phyloP scores from a whole-genome alignment of 1,140 invertebrate species.

The Pantala flavescens region DNA sequence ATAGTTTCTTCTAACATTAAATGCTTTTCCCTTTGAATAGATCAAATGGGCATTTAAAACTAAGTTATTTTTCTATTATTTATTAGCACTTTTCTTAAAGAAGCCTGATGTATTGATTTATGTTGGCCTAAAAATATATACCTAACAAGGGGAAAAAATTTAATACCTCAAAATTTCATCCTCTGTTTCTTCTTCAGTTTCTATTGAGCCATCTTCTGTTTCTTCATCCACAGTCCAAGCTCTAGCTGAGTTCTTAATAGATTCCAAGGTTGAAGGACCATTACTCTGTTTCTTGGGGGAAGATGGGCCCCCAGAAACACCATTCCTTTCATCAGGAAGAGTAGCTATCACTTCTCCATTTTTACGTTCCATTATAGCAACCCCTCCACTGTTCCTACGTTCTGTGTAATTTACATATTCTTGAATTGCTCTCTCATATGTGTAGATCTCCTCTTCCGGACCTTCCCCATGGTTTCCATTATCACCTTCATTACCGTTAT shows the following conservation, averaged over 20 bases:
- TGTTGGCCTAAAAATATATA: too few relatives aligned
- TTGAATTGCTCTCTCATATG: slow-evolving; percentile 75
- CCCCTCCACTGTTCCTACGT: slow-evolving; percentile 26
- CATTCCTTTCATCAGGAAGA: not conserved
- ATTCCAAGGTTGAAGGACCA: not conserved
- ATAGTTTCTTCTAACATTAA: too few relatives aligned
- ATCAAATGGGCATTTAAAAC: too few relatives aligned
- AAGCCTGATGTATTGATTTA: too few relatives aligned
- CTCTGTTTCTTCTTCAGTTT: not conserved
- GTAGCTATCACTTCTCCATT: not conserved
- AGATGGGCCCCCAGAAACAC: not conserved
- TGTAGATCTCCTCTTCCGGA: slow-evolving; percentile 55
- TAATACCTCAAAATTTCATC: not conserved
- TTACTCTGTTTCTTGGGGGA: not conserved
- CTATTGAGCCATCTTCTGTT: not conserved
- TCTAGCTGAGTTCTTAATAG: not conserved
- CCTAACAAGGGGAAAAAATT: not conserved
- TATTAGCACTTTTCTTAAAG: too few relatives aligned
- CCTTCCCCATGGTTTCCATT: not conserved
- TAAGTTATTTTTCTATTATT: too few relatives aligned
- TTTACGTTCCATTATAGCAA: not conserved
- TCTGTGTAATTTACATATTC: slow-evolving; percentile 62
- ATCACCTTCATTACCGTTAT: not conserved
- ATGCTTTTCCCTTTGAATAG: too few relatives aligned
- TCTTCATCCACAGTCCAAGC: not conserved